Conservation (phyloP, 2,888 invertebrate genomes). For the Beris morrisii region DNA sequence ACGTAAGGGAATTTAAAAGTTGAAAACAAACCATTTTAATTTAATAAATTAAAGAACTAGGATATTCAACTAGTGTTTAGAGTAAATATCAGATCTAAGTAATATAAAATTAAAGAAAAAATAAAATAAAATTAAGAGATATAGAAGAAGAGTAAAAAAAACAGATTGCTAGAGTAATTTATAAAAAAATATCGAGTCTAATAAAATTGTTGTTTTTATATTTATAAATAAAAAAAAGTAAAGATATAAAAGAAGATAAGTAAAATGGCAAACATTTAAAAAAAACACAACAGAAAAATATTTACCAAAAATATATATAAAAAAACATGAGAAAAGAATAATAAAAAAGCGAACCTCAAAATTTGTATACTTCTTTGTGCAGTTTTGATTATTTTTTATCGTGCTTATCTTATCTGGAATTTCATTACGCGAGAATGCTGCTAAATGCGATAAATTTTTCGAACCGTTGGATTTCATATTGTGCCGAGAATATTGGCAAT, state of each 20-base stretch:
- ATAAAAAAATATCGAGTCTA: constrained; percentile 25
- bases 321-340: neutral
- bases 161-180: constrained; percentile 18
- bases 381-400: constrained; percentile 5
- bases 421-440: constrained; percentile 8
- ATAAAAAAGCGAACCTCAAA: neutral
- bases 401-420: constrained; percentile 22
- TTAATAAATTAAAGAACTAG: too few species aligned
- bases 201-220: constrained; percentile 27
- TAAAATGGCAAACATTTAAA: neutral
- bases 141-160: neutral
- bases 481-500: too few species aligned
- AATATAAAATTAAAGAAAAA: neutral
- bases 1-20: too few species aligned
- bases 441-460: too few species aligned
- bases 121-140: constrained; percentile 9
- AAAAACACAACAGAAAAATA: constrained; percentile 2
- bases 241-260: constrained; percentile 2
- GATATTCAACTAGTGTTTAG: too few species aligned
- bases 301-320: neutral
- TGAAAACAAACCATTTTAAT: too few species aligned
- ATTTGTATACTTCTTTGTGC: neutral
- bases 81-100: too few species aligned
- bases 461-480: too few species aligned
- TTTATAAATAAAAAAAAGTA: constrained; percentile 16